A percentile compares a stretch with the other conserved stretches of the same genome.
These are phyloP conservation scores for Spodoptera frugiperda DNA, from an alignment of 1,140 invertebrate species.

Conservation along the genomic window DNA sequence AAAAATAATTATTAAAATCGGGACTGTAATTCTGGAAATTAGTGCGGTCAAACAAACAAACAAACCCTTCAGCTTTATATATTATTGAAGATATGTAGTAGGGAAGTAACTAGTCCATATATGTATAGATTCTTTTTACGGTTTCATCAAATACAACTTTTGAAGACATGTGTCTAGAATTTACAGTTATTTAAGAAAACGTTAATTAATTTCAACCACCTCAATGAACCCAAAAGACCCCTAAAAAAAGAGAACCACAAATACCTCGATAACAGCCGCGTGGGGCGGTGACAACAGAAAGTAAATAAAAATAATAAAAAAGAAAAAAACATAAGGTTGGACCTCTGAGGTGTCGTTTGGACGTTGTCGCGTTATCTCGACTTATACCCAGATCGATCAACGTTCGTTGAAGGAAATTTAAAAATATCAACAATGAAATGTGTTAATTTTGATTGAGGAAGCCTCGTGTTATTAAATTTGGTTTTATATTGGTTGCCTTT, in stretches of 20 bases:
- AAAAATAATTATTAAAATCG: too few species aligned
- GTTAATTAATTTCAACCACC: slow-evolving; percentile 9
- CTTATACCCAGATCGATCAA: slow-evolving; percentile 73
- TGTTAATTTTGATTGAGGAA: slow-evolving; percentile 42
- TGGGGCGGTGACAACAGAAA: slow-evolving; percentile 64
- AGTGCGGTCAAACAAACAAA: too few species aligned
- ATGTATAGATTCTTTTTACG: too few species aligned
- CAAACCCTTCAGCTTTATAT: too few species aligned
- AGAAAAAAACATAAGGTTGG: slow-evolving; percentile 41
- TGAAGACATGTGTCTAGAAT: too few species aligned
- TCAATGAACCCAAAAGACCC: slow-evolving; percentile 45
- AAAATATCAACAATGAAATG: slow-evolving; percentile 73
- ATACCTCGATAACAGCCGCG: slow-evolving; percentile 72
- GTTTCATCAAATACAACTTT: too few species aligned
- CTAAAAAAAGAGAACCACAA: slow-evolving; percentile 53
- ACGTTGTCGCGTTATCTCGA: slow-evolving; percentile 71
- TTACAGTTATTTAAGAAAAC: too few species aligned
- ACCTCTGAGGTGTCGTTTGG: slow-evolving; percentile 63
- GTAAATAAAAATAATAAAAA: slow-evolving; percentile 68
- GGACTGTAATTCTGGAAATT: too few species aligned
- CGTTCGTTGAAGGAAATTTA: slow-evolving; percentile 66
- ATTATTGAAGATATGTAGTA: too few species aligned
- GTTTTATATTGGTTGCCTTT: slow-evolving; percentile 2
- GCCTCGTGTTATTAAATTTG: slow-evolving; percentile 7
- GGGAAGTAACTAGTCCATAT: too few species aligned